Evolutionary conservation across 1,140 invertebrate species (phyloP).

Genomic region (Drosophila rufa): DNA sequence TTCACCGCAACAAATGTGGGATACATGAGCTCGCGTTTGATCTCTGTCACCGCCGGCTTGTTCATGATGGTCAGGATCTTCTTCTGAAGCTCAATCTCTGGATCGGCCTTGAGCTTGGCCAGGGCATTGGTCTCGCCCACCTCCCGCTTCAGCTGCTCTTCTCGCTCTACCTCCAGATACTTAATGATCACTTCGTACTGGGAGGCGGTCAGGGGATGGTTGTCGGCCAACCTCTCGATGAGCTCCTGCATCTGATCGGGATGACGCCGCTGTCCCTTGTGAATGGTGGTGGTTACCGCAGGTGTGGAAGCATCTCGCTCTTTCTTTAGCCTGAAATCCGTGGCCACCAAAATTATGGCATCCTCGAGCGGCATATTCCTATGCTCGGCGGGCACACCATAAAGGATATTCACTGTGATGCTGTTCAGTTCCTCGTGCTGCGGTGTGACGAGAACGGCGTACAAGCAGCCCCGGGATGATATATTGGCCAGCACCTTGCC

Average conservation of each 20-base stretch:
- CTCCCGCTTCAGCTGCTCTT: slow-evolving; percentile 90
- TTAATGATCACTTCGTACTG: slow-evolving; percentile 93
- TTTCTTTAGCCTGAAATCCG: slow-evolving; percentile 93
- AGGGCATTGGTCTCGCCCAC: slow-evolving; percentile 86
- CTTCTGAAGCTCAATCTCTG: slow-evolving; percentile 88
- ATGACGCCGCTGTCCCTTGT: slow-evolving; percentile 81
- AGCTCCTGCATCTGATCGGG: slow-evolving; percentile 91
- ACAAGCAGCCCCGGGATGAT: slow-evolving; percentile 92
- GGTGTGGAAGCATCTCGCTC: slow-evolving; percentile 38
- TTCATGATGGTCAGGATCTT: slow-evolving; percentile 94
- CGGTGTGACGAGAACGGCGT: slow-evolving; percentile 94
- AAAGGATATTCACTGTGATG: slow-evolving; percentile 95
- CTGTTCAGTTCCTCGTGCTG: slow-evolving; percentile 94
- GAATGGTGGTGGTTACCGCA: neutral
- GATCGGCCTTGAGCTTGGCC: slow-evolving; percentile 86
- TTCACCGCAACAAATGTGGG: slow-evolving; percentile 54
- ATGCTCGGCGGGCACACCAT: slow-evolving; percentile 95
- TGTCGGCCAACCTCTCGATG: slow-evolving; percentile 92
- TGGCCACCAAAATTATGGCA: slow-evolving; percentile 91
- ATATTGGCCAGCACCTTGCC: slow-evolving; percentile 95
- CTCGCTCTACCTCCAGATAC: slow-evolving; percentile 91
- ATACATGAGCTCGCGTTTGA: slow-evolving; percentile 58
- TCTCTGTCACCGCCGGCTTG: slow-evolving; percentile 85
- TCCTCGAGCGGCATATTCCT: slow-evolving; percentile 98
- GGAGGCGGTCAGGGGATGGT: slow-evolving; percentile 90